Evolutionary conservation across 2,797 vertebrate species (phyloP), one percentile per base, ranked within the genome.

Genomic region (Lagodon rhomboides): DNA sequence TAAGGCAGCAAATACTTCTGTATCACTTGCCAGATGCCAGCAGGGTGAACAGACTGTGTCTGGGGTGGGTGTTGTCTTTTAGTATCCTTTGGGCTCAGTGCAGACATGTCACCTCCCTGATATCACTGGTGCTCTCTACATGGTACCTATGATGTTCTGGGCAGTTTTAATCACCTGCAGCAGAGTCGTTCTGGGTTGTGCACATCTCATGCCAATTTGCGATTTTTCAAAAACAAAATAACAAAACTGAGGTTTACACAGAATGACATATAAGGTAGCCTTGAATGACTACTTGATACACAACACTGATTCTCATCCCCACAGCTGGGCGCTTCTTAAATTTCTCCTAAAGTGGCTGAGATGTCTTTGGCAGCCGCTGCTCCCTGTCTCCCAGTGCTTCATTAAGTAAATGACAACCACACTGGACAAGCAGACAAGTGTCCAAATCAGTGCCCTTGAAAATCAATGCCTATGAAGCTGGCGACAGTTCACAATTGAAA

Each of bases 351-450:
- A 23, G 25, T 46, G 25, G 30, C 47, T 61, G 25, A 44, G n/a
- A 47, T 67, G 12, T 54, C 17, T 43, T 68, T 62, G 64, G 15
- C 63, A 50, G 9, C 69, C n/a, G 3, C 10, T 61, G 38, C 54
- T 72, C 18, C 22, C n/a, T 22, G 22, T 82, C 51, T 63, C 43
- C 49, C 43, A 56, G 30, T 9, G 38, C 50, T 68, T 34, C 25
- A 50, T 82, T 68, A 73, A 53, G 38, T 51, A 38, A 77, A 46
- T 62, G 12, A 51, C 51, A n/a, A 53, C 22, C 20, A 61, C 65
- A 59, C 43, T 60, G 25, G 67, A 78, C 51, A 61, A 56, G 34
- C 50, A 64, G 46, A 13, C 2, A 47, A 47, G 30, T 12, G 25
- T 46, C 23, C 10, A 30, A 23, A 65, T 50, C 44, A 66, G 43